phyloP scores from a whole-genome alignment of 92 coral and sea anemone genomes.

The Phenganax subtilis region DNA sequence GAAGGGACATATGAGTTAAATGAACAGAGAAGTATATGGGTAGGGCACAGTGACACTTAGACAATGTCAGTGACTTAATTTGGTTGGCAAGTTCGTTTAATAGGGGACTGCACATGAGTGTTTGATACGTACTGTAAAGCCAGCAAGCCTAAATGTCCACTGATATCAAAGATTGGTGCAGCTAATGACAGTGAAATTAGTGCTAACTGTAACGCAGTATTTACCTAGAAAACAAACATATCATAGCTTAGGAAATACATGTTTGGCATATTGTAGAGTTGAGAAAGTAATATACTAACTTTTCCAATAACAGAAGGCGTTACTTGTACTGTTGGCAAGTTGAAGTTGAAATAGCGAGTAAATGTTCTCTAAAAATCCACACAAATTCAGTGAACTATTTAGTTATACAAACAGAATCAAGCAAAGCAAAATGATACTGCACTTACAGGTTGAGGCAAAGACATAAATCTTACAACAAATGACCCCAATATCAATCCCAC shows the following conservation, averaged over 20 bases:
- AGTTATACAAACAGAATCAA: not conserved
- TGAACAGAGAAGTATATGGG: not conserved
- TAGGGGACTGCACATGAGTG: not conserved
- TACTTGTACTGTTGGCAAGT: constrained; percentile 86
- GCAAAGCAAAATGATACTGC: too few species aligned
- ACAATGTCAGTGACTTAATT: not conserved
- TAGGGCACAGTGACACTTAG: not conserved
- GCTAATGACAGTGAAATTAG: constrained; percentile 70
- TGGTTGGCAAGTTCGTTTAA: not conserved
- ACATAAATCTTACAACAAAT: constrained; percentile 74
- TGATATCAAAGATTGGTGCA: constrained; percentile 80
- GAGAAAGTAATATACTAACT: constrained; percentile 45
- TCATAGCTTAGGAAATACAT: not conserved
- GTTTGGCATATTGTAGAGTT: not conserved
- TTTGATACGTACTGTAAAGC: constrained; percentile 60
- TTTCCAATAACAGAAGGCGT: constrained; percentile 84
- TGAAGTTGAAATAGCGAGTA: constrained; percentile 82
- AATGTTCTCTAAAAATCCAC: constrained; percentile 64
- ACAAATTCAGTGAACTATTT: not conserved
- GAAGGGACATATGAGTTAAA: not conserved
- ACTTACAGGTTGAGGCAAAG: constrained; percentile 94
- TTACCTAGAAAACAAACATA: constrained; percentile 50
- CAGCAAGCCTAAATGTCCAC: constrained; percentile 71
- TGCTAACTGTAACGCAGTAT: constrained; percentile 79
- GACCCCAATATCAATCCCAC: constrained; percentile 62